Evolutionary conservation across 2,797 vertebrate species (phyloP).

Genomic region (Danio kyathit): DNA sequence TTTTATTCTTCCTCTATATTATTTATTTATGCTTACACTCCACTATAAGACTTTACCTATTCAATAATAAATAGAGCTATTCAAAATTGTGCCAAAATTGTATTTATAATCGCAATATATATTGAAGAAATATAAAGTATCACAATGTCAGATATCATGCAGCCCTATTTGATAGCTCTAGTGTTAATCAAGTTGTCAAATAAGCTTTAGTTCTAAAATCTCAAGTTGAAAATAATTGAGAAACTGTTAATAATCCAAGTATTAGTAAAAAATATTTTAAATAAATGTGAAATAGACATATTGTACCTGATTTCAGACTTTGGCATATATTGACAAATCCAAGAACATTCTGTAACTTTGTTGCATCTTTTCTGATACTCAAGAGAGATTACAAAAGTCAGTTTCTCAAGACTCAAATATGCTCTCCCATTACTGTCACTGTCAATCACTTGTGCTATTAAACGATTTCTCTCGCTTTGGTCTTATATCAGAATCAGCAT

Average conservation of each 20-base stretch:
- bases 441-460: not conserved
- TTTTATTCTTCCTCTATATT: no score
- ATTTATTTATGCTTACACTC: no score
- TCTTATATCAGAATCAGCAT: conserved; percentile 34
- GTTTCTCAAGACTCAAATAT: conserved; percentile 19
- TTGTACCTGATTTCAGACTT: not conserved
- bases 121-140: no score
- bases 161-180: no score
- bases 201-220: not conserved
- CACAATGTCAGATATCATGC: no score
- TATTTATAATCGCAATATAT: no score
- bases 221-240: no score
- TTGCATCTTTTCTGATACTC: not conserved
- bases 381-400: not conserved
- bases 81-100: no score
- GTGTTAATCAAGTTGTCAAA: not conserved
- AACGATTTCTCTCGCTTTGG: not conserved
- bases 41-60: no score
- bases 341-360: not conserved
- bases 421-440: not conserved
- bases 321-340: not conserved
- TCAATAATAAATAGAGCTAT: no score
- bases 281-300: not conserved
- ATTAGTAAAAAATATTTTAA: not conserved
- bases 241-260: no score